Percentiles rank a stretch among this genome's conserved stretches.
These are phyloP conservation scores for Sorex araneus DNA, from an alignment of 2,113 vertebrate genomes.

Conservation along the genomic window DNA sequence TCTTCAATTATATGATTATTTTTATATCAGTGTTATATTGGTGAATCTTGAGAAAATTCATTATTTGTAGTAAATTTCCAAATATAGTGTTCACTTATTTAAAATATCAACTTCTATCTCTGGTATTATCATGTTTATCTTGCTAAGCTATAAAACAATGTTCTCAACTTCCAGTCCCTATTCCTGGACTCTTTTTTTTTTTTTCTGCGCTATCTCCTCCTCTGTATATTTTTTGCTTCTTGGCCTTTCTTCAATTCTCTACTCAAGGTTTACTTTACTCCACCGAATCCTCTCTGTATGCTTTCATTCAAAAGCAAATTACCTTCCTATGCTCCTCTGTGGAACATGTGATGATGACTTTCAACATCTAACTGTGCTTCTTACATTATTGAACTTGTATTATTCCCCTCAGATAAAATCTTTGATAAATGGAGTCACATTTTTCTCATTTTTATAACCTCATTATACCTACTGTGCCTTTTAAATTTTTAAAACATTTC, in stretches of 20 bases:
- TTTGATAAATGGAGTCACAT: conserved; percentile 5
- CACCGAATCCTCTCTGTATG: not conserved
- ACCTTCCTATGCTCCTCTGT: not conserved
- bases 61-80: too few species aligned
- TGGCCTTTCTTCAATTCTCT: not conserved
- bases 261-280: not conserved
- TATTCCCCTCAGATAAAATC: conserved; percentile 46
- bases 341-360: not conserved
- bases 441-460: conserved; percentile 70
- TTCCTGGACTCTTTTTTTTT: not conserved
- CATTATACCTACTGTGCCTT: conserved; percentile 25
- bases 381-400: conserved; percentile 38
- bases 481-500: conserved; percentile 61
- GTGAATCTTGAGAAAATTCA: too few species aligned
- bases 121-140: too few species aligned
- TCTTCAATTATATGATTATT: too few species aligned
- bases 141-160: too few species aligned
- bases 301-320: conserved; percentile 36
- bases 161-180: too few species aligned
- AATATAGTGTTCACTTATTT: too few species aligned
- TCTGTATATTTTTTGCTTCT: too few species aligned
- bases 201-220: not conserved
- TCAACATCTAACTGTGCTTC: not conserved
- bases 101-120: too few species aligned
- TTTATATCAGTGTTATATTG: too few species aligned